Base-by-base conservation (phyloP, 2,797 vertebrate species). In the Acanthurus leucopareius region DNA sequence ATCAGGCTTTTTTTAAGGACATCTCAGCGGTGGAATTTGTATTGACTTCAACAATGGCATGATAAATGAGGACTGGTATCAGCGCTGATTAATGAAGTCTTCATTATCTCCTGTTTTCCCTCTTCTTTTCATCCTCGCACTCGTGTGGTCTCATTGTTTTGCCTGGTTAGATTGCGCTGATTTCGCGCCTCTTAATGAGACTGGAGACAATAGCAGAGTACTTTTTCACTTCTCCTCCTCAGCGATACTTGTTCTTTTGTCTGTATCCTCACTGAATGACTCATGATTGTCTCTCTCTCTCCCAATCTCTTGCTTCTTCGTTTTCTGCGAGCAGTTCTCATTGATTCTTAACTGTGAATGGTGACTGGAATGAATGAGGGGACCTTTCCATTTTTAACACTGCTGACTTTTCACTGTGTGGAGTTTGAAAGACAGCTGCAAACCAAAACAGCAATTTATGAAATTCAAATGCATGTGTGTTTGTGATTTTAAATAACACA, bases 21-120 rank as follows among this genome's bases (percentile, higher is more conserved):
- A 79, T 87, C 79, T 82, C 81, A 64, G 60, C 38, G 0, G 68
- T 62, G 61, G 82, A 78, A 77, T 84, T 82, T 86, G 80, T 86
- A 74, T 82, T 85, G 79, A 75, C 86, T 90, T 77, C 88, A 85
- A 85, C 91, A 89, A 89, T 71, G 84, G 75, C 66, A 1, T 88
- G 85, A 93, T 89, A 89, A 92, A 92, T n/a, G 84, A 86, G 79
- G 62, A 69, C 72, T 80, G 19, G 75, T 79, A 88, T 90, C 90
- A 67, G 77, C 40, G 0, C 89, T 91, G 90, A 92, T 93, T 90
- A 94, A 92, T 91, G 88, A 91, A 91, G 90, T 89, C 87, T 91
- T 92, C 87, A 91, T 93, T 91, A 92, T 93, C 87, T 89, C 67
- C 83, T 78, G 83, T 85, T 91, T 89, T 84, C 71, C 66, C 77